Percentiles rank a stretch among this genome's conserved stretches.
Conservation (phyloP, 1,140 invertebrate species). For the Capitella teleta region DNA sequence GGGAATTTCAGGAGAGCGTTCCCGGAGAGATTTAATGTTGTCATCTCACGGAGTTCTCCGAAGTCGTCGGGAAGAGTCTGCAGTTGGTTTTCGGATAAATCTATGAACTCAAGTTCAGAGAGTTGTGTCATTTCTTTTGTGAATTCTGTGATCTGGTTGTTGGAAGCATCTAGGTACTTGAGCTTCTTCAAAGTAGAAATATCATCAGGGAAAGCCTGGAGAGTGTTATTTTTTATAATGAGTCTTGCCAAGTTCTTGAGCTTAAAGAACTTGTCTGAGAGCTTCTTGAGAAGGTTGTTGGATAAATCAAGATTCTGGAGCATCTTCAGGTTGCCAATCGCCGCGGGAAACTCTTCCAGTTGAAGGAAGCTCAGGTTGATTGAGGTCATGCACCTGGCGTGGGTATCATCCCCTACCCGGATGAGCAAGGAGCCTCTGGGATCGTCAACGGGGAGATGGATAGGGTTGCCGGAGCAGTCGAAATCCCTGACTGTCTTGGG, state of each 20-base stretch:
- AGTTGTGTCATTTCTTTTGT: conserved; percentile 19
- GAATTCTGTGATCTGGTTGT: conserved; percentile 26
- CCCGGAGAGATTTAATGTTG: conserved; percentile 16
- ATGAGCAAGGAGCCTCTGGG: conserved; percentile 25
- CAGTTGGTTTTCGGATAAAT: conserved; percentile 20
- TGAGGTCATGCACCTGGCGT: conserved; percentile 20
- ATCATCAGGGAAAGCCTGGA: neutral
- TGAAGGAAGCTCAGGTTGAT: conserved; percentile 25
- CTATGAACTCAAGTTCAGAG: conserved; percentile 22
- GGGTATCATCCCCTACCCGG: conserved; percentile 30
- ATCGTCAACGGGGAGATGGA: conserved; percentile 23
- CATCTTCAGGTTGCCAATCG: conserved; percentile 28
- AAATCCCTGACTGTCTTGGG: conserved; percentile 28
- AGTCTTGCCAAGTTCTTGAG: conserved; percentile 21
- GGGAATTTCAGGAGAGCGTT: conserved; percentile 32
- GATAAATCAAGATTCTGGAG: conserved; percentile 28
- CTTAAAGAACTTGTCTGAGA: conserved; percentile 26
- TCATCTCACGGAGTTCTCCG: conserved; percentile 1
- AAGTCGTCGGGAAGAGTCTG: conserved; percentile 9
- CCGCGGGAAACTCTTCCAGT: conserved; percentile 28
- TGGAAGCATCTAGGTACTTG: conserved; percentile 20
- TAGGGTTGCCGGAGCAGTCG: conserved; percentile 26
- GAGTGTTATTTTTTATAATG: conserved; percentile 7
- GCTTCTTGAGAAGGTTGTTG: conserved; percentile 26
- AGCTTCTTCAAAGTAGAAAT: conserved; percentile 19